phyloP scores from a whole-genome alignment of 2,888 invertebrate genomes.

The Allolobophora icterica region DNA sequence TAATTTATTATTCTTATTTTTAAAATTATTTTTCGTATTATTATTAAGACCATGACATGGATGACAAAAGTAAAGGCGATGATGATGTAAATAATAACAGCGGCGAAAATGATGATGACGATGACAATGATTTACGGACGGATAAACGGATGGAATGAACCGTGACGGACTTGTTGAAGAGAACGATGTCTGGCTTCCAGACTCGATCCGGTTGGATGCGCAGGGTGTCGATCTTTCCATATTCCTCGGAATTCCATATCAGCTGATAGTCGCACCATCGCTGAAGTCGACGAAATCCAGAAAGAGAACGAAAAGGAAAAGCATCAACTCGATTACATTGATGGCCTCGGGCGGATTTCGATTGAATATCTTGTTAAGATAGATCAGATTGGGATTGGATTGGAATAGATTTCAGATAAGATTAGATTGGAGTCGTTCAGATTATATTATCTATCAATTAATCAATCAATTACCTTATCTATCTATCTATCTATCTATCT shows the following conservation, averaged over 20 bases:
- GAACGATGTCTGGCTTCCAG: slow-evolving; percentile 43
- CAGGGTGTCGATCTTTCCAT: slow-evolving; percentile 27
- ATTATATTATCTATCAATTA: too few relatives aligned
- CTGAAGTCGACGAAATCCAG: slow-evolving; percentile 5
- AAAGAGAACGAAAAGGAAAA: not conserved
- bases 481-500: too few relatives aligned
- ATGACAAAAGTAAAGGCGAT: not conserved
- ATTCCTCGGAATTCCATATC: slow-evolving; percentile 36
- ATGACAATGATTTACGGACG: not conserved
- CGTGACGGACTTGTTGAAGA: slow-evolving; percentile 39
- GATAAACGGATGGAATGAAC: not conserved
- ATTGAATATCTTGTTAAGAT: too few relatives aligned
- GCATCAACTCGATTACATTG: too few relatives aligned
- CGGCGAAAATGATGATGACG: not conserved
- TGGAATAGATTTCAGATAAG: too few relatives aligned
- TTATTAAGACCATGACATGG: not conserved
- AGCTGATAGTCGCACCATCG: slow-evolving; percentile 41
- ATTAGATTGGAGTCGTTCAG: too few relatives aligned
- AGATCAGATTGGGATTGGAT: too few relatives aligned
- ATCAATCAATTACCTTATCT: not conserved
- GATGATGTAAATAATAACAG: not conserved
- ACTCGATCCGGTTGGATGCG: slow-evolving; percentile 38
- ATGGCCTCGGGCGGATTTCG: too few relatives aligned
- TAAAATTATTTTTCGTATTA: too few relatives aligned
- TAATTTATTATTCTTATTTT: too few relatives aligned